Conservation (phyloP, 2,888 invertebrate genomes). For the Cancer borealis region DNA sequence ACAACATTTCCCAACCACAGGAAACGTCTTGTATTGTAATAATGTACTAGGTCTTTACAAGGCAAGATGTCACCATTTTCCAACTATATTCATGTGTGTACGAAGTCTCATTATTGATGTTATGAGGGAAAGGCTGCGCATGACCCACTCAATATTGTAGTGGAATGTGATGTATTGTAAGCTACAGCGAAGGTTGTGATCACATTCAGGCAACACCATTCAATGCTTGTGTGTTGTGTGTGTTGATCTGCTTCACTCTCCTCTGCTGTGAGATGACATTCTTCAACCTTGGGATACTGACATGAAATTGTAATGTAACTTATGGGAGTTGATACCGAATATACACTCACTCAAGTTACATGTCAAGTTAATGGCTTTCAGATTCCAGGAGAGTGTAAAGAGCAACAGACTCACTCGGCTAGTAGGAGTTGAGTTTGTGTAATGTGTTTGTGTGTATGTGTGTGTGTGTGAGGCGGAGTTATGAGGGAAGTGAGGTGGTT, state of each 20-base stretch:
- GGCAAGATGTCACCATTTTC: background rate
- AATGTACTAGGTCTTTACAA: background rate
- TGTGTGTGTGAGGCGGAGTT: too few species aligned
- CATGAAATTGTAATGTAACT: too few species aligned
- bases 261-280: too few species aligned
- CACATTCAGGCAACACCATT: background rate
- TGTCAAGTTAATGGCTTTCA: too few species aligned
- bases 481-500: background rate
- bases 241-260: background rate
- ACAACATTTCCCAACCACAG: background rate
- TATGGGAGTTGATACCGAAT: too few species aligned
- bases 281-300: too few species aligned
- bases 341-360: too few species aligned
- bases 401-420: too few species aligned
- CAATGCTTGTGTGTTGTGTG: conserved; percentile 14
- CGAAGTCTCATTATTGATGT: background rate
- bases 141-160: background rate
- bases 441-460: too few species aligned
- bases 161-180: background rate
- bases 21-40: background rate
- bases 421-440: too few species aligned
- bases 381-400: too few species aligned
- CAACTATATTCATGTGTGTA: background rate
- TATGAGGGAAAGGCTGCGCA: background rate
- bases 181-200: background rate